phyloP scores from a whole-genome alignment of 2,888 invertebrate genomes.

The Apamea epomidion region DNA sequence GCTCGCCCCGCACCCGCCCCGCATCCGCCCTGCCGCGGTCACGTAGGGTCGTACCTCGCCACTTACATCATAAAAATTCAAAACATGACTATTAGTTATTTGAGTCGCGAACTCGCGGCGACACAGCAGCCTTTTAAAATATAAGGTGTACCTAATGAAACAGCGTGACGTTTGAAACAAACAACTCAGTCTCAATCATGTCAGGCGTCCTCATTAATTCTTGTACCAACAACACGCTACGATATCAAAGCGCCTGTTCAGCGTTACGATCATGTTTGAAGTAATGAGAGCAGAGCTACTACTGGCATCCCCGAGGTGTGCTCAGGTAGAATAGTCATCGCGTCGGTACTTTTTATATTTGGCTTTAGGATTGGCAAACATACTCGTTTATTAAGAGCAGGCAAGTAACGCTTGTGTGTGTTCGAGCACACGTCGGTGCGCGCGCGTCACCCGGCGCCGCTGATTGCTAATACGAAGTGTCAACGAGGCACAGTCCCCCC shows the following conservation, averaged over 20 bases:
- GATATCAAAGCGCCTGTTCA: background rate
- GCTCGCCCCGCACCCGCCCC: conserved; percentile 10
- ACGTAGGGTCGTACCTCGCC: background rate
- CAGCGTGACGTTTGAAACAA: background rate
- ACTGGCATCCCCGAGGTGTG: too few species aligned
- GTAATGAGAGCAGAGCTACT: background rate
- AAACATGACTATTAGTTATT: too few species aligned
- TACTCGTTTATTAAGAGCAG: conserved; percentile 22
- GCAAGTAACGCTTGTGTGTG: conserved; percentile 39
- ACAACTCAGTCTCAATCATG: background rate
- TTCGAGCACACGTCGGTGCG: conserved; percentile 7
- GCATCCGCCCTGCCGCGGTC: background rate
- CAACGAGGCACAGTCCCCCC: conserved; percentile 31
- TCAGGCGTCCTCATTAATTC: background rate
- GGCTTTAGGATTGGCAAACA: conserved; percentile 14
- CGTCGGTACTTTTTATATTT: conserved; percentile 4
- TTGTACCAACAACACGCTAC: background rate
- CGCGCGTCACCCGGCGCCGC: conserved; percentile 45
- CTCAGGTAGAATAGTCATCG: background rate
- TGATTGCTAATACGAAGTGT: conserved; percentile 66
- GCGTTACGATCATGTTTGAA: background rate
- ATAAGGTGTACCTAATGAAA: background rate
- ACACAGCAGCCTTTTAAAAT: background rate
- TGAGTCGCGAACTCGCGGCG: background rate
- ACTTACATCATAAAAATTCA: background rate